phyloP scores from a whole-genome alignment of 2,797 vertebrate species.

The Uromys caudimaculatus region DNA sequence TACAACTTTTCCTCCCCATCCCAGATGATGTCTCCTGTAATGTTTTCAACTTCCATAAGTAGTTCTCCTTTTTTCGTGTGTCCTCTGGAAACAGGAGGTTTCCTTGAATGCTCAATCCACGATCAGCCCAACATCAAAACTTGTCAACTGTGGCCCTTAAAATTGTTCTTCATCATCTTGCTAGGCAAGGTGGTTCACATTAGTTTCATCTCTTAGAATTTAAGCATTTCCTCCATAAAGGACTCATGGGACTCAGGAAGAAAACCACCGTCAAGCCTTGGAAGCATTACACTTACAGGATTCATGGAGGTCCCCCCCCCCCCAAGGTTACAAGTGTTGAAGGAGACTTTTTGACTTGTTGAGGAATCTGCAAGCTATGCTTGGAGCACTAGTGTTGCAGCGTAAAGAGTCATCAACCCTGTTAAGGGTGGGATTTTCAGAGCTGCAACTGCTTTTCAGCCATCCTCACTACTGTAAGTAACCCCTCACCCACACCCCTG shows the following conservation, averaged over 20 bases:
- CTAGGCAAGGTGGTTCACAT: not conserved
- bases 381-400: not conserved
- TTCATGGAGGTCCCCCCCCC: not conserved
- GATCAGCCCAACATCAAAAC: not conserved
- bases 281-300: not conserved
- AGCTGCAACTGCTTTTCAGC: not conserved
- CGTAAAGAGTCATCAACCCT: not conserved
- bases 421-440: not conserved
- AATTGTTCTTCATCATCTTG: not conserved
- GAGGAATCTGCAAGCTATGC: not conserved
- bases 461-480: not conserved
- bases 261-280: not conserved
- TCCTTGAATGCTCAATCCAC: not conserved
- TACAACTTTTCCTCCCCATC: not conserved
- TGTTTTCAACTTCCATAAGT: not conserved
- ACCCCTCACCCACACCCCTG: not conserved
- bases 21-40: not conserved
- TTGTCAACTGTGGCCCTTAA: not conserved
- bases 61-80: not conserved
- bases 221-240: not conserved
- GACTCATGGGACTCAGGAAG: not conserved
- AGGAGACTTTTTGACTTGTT: not conserved
- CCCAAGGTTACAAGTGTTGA: not conserved
- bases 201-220: not conserved
- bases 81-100: not conserved